Conservation (phyloP, 2,888 invertebrate genomes). For the Dasysyrphus albostriatus region DNA sequence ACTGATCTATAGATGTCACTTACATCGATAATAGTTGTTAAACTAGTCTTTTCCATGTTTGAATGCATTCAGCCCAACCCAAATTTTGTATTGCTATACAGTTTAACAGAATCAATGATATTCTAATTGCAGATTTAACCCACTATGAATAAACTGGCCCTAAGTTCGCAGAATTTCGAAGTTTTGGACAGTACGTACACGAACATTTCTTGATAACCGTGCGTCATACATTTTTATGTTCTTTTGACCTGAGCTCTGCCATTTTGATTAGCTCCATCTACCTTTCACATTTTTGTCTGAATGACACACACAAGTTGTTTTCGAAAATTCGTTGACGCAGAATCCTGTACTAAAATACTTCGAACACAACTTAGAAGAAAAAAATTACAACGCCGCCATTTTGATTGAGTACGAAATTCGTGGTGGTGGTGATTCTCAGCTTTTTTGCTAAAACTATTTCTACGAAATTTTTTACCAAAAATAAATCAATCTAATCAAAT, state of each 20-base stretch:
- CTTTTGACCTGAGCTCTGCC: neutral
- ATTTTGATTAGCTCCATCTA: neutral
- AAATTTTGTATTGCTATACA: too few relatives aligned
- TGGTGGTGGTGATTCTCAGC: conserved; percentile 46
- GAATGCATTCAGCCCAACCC: too few relatives aligned
- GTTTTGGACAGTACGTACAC: too few relatives aligned
- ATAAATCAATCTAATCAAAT: conserved; percentile 12
- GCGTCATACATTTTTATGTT: neutral
- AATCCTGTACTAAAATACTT: conserved; percentile 45
- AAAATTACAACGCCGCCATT: conserved; percentile 60
- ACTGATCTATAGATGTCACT: too few relatives aligned
- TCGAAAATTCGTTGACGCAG: conserved; percentile 25
- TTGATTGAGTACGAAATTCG: conserved; percentile 52
- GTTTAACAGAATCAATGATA: too few relatives aligned
- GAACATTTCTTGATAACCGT: too few relatives aligned
- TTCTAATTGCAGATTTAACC: too few relatives aligned
- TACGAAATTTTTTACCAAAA: conserved; percentile 22
- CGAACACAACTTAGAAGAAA: conserved; percentile 63
- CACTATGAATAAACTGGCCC: too few relatives aligned
- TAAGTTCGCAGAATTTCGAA: too few relatives aligned
- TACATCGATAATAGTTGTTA: too few relatives aligned
- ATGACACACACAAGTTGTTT: conserved; percentile 59
- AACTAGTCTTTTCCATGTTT: too few relatives aligned
- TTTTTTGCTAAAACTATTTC: conserved; percentile 44
- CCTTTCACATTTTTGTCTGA: neutral